Evolutionary conservation across 2,888 invertebrate species (phyloP).

Genomic region (Seira ritae): DNA sequence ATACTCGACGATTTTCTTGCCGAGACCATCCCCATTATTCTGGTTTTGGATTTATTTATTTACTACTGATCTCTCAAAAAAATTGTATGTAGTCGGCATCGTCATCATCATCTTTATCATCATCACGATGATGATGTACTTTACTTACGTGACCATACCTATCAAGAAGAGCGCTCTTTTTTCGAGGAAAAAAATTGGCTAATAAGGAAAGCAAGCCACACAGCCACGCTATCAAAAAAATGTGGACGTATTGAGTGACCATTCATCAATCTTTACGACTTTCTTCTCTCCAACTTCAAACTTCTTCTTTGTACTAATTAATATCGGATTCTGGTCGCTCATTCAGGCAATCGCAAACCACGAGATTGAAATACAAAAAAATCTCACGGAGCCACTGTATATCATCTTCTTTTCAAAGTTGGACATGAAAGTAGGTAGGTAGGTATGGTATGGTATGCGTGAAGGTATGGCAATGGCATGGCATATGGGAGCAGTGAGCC

Average conservation of each 20-base stretch:
- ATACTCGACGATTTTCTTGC: background rate
- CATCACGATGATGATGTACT: constrained; percentile 46
- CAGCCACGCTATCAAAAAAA: constrained; percentile 53
- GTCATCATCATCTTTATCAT: constrained; percentile 14
- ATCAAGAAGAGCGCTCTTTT: background rate
- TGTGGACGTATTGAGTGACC: constrained; percentile 49
- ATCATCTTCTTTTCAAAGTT: constrained; percentile 49
- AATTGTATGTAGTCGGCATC: too few species aligned
- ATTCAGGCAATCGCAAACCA: constrained; percentile 45
- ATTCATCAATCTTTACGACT: constrained; percentile 56
- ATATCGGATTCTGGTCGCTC: constrained; percentile 65
- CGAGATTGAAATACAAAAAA: constrained; percentile 62
- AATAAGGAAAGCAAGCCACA: constrained; percentile 29
- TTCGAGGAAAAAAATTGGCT: constrained; percentile 27
- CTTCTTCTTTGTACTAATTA: constrained; percentile 61
- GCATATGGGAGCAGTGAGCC: constrained; percentile 67
- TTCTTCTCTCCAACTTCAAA: constrained; percentile 15
- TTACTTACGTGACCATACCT: constrained; percentile 34
- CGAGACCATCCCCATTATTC: constrained; percentile 62
- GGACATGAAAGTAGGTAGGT: background rate
- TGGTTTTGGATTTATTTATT: constrained; percentile 61
- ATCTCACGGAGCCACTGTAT: constrained; percentile 66
- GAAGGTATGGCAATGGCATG: constrained; percentile 41
- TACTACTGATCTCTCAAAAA: constrained; percentile 27
- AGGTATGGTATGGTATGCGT: constrained; percentile 19